Evolutionary conservation across 2,113 vertebrate genomes (phyloP), one percentile per base, ranked within the genome.

Genomic region (Hypanus sabinus): DNA sequence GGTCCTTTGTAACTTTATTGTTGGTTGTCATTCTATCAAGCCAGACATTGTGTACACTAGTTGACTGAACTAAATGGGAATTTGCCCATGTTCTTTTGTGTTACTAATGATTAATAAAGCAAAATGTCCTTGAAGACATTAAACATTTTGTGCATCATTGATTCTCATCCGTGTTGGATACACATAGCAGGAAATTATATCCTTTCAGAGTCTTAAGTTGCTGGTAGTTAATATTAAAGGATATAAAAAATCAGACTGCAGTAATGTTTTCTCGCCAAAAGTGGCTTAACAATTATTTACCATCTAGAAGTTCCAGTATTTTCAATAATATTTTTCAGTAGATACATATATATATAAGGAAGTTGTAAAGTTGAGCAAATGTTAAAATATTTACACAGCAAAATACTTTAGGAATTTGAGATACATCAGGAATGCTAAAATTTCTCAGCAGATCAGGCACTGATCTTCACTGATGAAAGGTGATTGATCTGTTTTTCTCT

Each of bases 61-160:
- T 57, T 27, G 46, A 85, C 57, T 60, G 57, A 88, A 65, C 30
- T 88, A 12, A 20, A 33, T 18, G 16, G 30, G 12, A 62, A 6
- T 88, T 55, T 55, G 38, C 38, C 38, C 4, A 33, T n/a, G 27
- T 3, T 57, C 24, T 85, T 83, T 60, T 85, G 46, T 24, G 5
- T 57, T 46, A 27, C 83, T 30, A 3, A 87, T 57, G 83, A 60
- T 87, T 87, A 87, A 87, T 87, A 87, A 87, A 87, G 60, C 55
- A 87, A 30, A 55, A 87, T 87, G 11, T 60, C 60, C 57, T 87
- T 87, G 83, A 57, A 62, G 83, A 87, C 83, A 87, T 87, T 87
- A 87, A 87, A 24, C 46, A 60, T 87, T 87, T 87, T 87, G 83
- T 24, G 14, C 83, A 30, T 87, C 83, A 87, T 24, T 11, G 83